Evolutionary conservation across 2,113 vertebrate species (phyloP).

Genomic region (Helogale parvula): DNA sequence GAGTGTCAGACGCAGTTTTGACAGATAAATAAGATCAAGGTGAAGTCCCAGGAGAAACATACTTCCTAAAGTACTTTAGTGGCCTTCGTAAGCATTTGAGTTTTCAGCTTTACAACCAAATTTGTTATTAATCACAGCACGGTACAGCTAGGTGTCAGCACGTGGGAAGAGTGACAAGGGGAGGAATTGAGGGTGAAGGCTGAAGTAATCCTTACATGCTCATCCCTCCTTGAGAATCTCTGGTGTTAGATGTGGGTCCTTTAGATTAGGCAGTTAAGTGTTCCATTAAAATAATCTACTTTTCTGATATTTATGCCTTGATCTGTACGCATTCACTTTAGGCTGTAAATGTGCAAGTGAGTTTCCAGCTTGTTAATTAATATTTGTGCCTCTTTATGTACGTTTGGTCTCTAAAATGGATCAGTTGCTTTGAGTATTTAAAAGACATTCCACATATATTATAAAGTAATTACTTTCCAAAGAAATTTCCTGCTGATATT

Average conservation of each 20-base stretch:
- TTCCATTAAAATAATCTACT: slow-evolving; percentile 1
- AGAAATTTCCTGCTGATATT: slow-evolving; percentile 73
- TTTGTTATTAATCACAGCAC: background rate
- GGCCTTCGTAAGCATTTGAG: background rate
- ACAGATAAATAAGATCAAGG: background rate
- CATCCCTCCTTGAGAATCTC: background rate
- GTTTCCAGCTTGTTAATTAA: slow-evolving; percentile 74
- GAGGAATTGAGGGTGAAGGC: background rate
- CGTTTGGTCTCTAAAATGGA: slow-evolving; percentile 74
- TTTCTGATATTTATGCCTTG: slow-evolving; percentile 51
- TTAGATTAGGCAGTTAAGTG: background rate
- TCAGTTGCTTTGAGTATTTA: slow-evolving; percentile 74
- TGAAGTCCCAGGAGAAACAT: background rate
- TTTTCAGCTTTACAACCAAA: background rate
- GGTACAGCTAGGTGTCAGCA: background rate
- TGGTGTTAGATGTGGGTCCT: background rate
- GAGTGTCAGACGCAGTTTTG: background rate
- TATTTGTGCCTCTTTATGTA: slow-evolving; percentile 49
- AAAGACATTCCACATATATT: slow-evolving; percentile 71
- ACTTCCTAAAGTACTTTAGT: background rate
- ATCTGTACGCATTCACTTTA: slow-evolving; percentile 63
- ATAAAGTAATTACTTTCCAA: slow-evolving; percentile 84
- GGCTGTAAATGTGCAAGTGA: slow-evolving; percentile 59
- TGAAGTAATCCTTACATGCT: background rate
- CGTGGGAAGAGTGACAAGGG: background rate